These are phyloP conservation scores for Manis javanica DNA, from an alignment of 2,797 vertebrate species.

Conservation along the genomic window DNA sequence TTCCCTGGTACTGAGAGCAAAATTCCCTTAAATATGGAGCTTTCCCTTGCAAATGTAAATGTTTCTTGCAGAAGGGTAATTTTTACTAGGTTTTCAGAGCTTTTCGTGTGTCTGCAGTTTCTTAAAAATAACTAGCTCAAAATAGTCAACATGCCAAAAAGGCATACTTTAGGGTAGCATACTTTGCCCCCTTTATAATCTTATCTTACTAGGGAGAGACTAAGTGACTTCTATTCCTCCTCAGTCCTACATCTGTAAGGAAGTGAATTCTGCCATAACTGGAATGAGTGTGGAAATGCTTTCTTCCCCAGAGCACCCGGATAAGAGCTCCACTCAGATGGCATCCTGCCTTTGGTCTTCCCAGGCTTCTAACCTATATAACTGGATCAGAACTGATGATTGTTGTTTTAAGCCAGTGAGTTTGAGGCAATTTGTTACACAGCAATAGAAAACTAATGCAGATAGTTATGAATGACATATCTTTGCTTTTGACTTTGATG, in stretches of 20 bases:
- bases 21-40: not conserved
- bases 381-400: not conserved
- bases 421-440: not conserved
- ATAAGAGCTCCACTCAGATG: not conserved
- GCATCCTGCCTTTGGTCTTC: not conserved
- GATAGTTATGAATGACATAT: not conserved
- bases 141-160: not conserved
- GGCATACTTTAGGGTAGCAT: not conserved
- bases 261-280: not conserved
- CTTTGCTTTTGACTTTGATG: conserved; percentile 10
- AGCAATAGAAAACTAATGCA: not conserved
- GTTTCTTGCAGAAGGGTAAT: not conserved
- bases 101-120: not conserved
- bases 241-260: not conserved
- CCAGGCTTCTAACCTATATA: not conserved
- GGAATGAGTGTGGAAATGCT: not conserved
- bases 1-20: not conserved
- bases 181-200: not conserved
- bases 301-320: not conserved
- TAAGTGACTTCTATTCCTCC: not conserved
- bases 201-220: not conserved
- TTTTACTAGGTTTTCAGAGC: not conserved
- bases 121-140: not conserved
- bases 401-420: not conserved
- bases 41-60: not conserved